These are phyloP conservation scores for Sinocyclocheilus anophthalmus DNA, from an alignment of 2,113 vertebrate species.

Conservation along the genomic window DNA sequence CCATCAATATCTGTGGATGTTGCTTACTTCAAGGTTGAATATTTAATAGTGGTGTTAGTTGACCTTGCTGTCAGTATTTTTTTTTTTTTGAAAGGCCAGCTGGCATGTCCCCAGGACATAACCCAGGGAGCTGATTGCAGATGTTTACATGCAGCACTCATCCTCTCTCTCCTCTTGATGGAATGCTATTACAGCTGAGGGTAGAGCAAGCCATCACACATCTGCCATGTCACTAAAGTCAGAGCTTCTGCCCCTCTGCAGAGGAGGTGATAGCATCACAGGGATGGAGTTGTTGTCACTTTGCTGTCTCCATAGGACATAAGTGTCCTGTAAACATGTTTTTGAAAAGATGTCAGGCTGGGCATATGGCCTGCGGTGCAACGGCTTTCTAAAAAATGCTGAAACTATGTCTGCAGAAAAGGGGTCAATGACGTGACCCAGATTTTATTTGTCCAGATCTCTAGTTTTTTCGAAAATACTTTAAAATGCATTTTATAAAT, in stretches of 20 bases:
- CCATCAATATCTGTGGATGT: background rate
- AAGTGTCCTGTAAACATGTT: constrained; percentile 23
- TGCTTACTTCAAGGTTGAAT: background rate
- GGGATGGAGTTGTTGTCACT: background rate
- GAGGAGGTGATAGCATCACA: background rate
- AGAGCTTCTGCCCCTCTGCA: background rate
- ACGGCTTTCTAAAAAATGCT: constrained; percentile 10
- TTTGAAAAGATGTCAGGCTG: constrained; percentile 17
- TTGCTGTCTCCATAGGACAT: constrained; percentile 26
- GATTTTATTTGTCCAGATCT: background rate
- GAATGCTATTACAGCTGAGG: constrained; percentile 40
- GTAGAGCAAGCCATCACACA: background rate
- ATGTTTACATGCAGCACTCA: constrained; percentile 40
- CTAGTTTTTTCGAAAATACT: background rate
- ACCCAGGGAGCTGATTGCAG: constrained; percentile 39
- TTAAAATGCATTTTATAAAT: background rate
- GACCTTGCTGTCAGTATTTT: constrained; percentile 37
- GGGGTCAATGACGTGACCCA: background rate
- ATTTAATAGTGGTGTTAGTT: constrained; percentile 4
- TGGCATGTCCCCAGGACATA: constrained; percentile 45
- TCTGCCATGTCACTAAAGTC: constrained; percentile 21
- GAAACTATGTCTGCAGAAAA: background rate
- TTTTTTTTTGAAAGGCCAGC: constrained; percentile 44
- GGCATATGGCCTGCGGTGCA: background rate
- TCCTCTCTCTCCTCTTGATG: background rate